Base-by-base conservation (phyloP, 2,888 invertebrate species). In the Parasteatoda lunata region DNA sequence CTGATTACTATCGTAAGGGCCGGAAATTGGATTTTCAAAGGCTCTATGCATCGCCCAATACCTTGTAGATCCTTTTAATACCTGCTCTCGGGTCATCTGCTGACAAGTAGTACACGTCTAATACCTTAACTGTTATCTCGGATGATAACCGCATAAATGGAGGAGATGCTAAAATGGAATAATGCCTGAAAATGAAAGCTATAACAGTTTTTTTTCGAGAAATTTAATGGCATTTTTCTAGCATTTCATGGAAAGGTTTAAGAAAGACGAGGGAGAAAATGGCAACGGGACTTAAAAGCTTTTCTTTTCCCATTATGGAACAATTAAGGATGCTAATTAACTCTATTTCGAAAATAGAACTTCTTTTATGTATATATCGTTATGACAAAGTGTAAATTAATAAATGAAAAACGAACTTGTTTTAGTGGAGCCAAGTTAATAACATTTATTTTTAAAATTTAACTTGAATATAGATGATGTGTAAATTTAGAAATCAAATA, bases 1-100 rank as follows among this genome's bases (percentile, higher is more conserved):
- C 47, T 70, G 70, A 49, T 70, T 47, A 70, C 70, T 70, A n/a
- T 9, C 48, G 13, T 83, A 77, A 77, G 70, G 77, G 52, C 65
- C 83, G 77, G 83, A 77, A 83, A 83, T 77, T 83, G 71, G 83
- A 77, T 77, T 83, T 83, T 83, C 83, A 70, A 64, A 83, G 69
- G 76, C 69, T 69, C 59, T 70, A 59, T 77, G 66, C 30, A 68
- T 54, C 48, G 52, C n/a, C 59, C 69, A 78, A 82, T 83, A 70
- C 77, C 30, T 71, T 83, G 52, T 54, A 54, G 30, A 77, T 51
- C 70, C 70, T 77, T 76, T 81, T 81, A 81, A 75, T 81, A 75
- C 75, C 64, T 51, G 80, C 73, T 80, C 66, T 59, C 72, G 52
- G 71, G 72, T 64, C 70, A 47, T 49, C 52, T 30, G 51, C 48